phyloP scores from a whole-genome alignment of 2,113 vertebrate species.

The Bos indicus region DNA sequence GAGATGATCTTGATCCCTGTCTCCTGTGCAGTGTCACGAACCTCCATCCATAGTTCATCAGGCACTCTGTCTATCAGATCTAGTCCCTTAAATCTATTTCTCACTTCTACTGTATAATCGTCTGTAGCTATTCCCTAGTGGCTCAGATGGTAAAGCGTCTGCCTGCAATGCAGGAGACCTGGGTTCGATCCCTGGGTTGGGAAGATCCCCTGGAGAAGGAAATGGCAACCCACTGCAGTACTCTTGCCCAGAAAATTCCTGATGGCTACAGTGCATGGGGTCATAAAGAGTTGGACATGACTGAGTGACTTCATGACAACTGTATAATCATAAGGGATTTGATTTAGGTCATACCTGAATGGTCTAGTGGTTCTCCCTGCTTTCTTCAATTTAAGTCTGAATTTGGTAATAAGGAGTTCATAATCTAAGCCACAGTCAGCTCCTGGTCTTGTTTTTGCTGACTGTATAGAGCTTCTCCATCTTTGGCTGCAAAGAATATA shows the following conservation, averaged over 20 bases:
- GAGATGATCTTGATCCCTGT: not conserved
- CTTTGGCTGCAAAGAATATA: not conserved
- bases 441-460: not conserved
- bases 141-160: no score
- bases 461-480: not conserved
- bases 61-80: not conserved
- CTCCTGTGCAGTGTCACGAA: not conserved
- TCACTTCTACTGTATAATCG: not conserved
- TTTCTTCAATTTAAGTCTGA: not conserved
- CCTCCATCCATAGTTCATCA: not conserved
- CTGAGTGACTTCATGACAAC: not conserved
- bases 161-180: no score
- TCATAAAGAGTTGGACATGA: no score
- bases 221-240: no score
- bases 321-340: not conserved
- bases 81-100: not conserved
- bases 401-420: not conserved
- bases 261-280: no score
- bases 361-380: not conserved
- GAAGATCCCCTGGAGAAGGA: no score
- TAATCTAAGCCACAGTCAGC: not conserved
- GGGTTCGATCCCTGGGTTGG: no score
- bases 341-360: not conserved
- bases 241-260: no score
- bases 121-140: no score